Evolutionary conservation across 2,888 invertebrate species (phyloP), one percentile per base, ranked within the genome.

Genomic region (Alcis repandata): DNA sequence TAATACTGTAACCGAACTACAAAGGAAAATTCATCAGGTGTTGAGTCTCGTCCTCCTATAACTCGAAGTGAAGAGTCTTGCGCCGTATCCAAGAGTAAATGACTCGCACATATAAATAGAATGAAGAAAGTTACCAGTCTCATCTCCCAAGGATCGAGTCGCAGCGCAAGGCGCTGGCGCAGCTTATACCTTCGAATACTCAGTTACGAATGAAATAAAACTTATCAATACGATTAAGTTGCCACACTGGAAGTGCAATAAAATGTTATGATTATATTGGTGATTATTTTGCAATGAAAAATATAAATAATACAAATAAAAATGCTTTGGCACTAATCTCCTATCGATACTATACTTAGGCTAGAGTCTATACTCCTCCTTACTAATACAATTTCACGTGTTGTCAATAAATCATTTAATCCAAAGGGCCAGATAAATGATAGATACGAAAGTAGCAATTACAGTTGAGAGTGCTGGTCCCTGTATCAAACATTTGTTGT

Each of bases 381-480:
- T 17, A 17, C 41, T 15, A 3, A 46, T 33, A 17, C 19, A 33
- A 56, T 54, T 49, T 2, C 49, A 56, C 49, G 63, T 63, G 59
- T 46, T 58, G 58, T 48, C 52, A 52, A 48, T 53, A 15, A 20
- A 59, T 7, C 38, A 56, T 57, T 66, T 60, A 60, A 65, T 65
- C 64, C 46, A 60, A 58, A 46, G 45, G 61, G 52, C 67, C 59
- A 72, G 72, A 81, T 82, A 78, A 83, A 63, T 83, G 75, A 78
- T 82, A 75, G 79, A 78, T 74, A 74, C 76, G 75, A 78, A 81
- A 66, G 80, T 81, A 83, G 84, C 79, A 79, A 79, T 82, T 64
- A 70, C 74, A 74, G 78, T 73, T 75, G 78, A 78, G 70, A 78
- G 76, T 73, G 75, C 22, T 66, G 20, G 67, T n/a, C n/a, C n/a